Evolutionary conservation across 2,888 invertebrate genomes (phyloP).

Genomic region (Hybos culiciformis): DNA sequence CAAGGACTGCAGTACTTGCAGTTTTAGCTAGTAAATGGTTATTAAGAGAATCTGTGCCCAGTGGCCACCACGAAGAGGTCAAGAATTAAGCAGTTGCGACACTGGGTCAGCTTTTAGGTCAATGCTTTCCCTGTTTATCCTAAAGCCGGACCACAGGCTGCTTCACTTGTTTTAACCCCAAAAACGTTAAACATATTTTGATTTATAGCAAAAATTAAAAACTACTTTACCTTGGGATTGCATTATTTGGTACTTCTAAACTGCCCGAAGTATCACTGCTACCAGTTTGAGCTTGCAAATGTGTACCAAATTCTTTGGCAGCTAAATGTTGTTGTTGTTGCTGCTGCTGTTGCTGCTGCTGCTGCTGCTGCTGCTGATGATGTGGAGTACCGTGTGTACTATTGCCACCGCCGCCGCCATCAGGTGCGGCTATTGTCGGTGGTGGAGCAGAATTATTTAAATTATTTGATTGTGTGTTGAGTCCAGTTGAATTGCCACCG

Average conservation of each 20-base stretch:
- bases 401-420: constrained; percentile 7
- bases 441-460: constrained; percentile 16
- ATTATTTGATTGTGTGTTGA: not conserved
- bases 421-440: constrained; percentile 14
- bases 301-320: constrained; percentile 16
- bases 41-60: no score
- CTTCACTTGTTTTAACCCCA: no score
- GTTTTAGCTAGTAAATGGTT: no score
- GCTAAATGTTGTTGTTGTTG: no score
- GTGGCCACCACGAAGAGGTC: no score
- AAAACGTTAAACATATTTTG: not conserved
- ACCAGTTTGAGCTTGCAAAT: constrained; percentile 12
- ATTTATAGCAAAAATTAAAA: not conserved
- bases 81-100: no score
- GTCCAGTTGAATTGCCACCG: constrained; percentile 6
- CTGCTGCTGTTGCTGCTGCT: constrained; percentile 17
- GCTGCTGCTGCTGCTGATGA: constrained; percentile 20
- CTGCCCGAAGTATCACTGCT: constrained; percentile 24
- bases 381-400: not conserved
- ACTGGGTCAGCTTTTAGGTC: no score
- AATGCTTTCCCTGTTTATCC: no score
- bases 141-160: no score
- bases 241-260: constrained; percentile 29
- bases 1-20: no score
- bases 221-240: constrained; percentile 25